phyloP scores from a whole-genome alignment of 1,140 invertebrate species.

The Pseudobourletiella spinata region DNA sequence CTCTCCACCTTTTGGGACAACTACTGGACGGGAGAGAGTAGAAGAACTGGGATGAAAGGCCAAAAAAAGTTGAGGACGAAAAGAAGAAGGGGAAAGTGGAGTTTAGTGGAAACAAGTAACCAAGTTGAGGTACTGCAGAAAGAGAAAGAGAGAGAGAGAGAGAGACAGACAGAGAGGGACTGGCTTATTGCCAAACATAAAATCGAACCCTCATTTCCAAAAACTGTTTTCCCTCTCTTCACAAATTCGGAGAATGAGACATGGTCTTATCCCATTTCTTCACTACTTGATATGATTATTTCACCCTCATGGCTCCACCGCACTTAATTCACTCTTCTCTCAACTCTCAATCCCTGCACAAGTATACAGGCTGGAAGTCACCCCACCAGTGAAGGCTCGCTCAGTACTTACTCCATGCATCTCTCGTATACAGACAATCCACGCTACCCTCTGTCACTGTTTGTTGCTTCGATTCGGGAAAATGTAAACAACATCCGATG shows the following conservation, averaged over 20 bases:
- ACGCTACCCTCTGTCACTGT: too few species aligned
- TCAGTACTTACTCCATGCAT: too few species aligned
- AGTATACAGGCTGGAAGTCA: too few species aligned
- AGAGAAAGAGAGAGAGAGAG: too few species aligned
- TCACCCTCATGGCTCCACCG: slow-evolving; percentile 20
- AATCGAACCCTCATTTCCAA: slow-evolving; percentile 29
- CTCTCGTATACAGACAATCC: too few species aligned
- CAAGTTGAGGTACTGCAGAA: not conserved
- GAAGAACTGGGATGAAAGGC: not conserved
- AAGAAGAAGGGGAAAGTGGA: not conserved
- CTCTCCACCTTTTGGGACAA: not conserved
- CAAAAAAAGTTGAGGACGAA: not conserved
- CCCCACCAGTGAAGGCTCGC: too few species aligned
- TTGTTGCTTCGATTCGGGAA: too few species aligned
- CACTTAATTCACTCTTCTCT: slow-evolving; percentile 27
- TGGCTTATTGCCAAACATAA: slow-evolving; percentile 29
- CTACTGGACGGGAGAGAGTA: not conserved
- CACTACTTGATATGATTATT: slow-evolving; percentile 29
- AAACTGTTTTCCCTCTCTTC: slow-evolving; percentile 25
- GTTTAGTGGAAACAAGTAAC: not conserved
- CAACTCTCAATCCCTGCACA: slow-evolving; percentile 7
- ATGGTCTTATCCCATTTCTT: slow-evolving; percentile 27
- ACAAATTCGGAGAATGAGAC: slow-evolving; percentile 26
- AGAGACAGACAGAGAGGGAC: slow-evolving; percentile 1
- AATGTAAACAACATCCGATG: too few species aligned